These are phyloP conservation scores for Rhabdomys dilectus DNA, from an alignment of 2,113 vertebrate genomes.

Conservation along the genomic window DNA sequence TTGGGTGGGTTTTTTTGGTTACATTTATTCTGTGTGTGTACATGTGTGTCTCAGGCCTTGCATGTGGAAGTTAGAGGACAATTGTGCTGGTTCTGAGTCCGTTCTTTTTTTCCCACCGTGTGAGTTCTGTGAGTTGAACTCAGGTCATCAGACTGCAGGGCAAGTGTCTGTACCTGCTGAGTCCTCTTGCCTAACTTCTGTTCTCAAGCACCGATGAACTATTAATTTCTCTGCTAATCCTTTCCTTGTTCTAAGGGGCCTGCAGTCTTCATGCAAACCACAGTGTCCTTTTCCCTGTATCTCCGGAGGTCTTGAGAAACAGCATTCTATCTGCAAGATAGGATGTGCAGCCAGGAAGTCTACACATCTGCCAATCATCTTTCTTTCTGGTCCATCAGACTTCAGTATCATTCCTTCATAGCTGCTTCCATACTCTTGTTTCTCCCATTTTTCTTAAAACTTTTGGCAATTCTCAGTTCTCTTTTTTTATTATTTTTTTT, in stretches of 20 bases:
- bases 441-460: neutral
- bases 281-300: neutral
- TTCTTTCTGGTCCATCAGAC: neutral
- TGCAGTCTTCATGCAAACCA: neutral
- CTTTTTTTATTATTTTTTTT: too few species aligned
- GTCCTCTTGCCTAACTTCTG: neutral
- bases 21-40: neutral
- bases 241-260: neutral
- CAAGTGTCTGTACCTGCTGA: neutral
- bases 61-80: neutral
- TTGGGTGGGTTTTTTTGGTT: neutral
- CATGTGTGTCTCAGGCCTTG: neutral
- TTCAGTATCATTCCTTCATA: neutral
- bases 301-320: neutral
- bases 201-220: neutral
- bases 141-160: neutral
- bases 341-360: neutral
- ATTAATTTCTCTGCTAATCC: neutral
- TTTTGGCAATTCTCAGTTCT: neutral
- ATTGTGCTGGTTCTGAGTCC: neutral
- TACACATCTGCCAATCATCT: neutral
- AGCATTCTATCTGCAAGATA: neutral
- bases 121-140: neutral
- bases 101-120: neutral
- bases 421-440: neutral